Percentiles rank a stretch among this genome's conserved stretches.
These are phyloP conservation scores for Odontomachus brunneus DNA, from an alignment of 1,140 invertebrate species.

Conservation along the genomic window DNA sequence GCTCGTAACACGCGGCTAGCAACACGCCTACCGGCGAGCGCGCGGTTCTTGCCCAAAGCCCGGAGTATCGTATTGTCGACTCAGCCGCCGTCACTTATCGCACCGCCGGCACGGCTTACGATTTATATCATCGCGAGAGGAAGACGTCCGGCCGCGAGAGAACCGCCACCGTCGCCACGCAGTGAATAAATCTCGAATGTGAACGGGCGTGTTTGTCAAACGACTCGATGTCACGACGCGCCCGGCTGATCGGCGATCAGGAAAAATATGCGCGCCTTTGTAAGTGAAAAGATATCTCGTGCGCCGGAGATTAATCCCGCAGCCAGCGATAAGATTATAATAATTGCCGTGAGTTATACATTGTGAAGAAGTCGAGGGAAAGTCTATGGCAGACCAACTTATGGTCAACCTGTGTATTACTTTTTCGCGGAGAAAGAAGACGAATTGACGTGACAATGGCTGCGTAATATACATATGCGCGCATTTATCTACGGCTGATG, in stretches of 20 bases:
- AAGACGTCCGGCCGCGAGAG: constrained; percentile 30
- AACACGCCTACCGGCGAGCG: constrained; percentile 39
- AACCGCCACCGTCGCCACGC: not conserved
- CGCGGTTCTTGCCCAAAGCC: constrained; percentile 45
- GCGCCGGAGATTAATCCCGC: not conserved
- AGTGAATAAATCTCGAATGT: constrained; percentile 26
- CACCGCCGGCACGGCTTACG: constrained; percentile 30
- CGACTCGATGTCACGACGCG: too few species aligned
- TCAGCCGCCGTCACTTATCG: constrained; percentile 36
- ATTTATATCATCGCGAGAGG: constrained; percentile 43
- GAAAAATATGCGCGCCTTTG: too few species aligned
- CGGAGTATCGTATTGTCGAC: constrained; percentile 12
- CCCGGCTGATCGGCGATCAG: too few species aligned
- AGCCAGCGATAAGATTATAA: too few species aligned
- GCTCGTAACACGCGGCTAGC: constrained; percentile 49
- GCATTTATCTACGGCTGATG: too few species aligned
- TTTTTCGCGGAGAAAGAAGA: too few species aligned
- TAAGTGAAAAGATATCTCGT: not conserved
- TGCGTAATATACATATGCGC: too few species aligned
- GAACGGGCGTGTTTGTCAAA: constrained; percentile 15
- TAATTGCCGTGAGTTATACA: too few species aligned
- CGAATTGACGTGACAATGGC: too few species aligned
- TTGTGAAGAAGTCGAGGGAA: too few species aligned
- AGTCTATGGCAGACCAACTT: too few species aligned
- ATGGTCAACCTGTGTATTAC: too few species aligned